Evolutionary conservation across 2,888 invertebrate species (phyloP), one percentile per base, ranked within the genome.

Genomic region (Ornithoptera priamus): DNA sequence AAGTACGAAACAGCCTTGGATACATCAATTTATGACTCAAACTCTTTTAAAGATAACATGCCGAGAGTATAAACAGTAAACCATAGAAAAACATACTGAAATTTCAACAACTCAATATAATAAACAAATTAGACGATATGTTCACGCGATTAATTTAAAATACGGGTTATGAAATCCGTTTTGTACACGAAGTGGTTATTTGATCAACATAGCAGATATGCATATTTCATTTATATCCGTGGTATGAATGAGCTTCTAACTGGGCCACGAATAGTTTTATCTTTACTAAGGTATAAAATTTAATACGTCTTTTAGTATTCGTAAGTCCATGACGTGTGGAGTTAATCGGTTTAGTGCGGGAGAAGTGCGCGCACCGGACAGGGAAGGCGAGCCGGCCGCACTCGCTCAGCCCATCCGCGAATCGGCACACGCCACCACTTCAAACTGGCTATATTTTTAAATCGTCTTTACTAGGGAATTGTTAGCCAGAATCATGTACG

Each of bases 321-420:
- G 83, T 84, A 83, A 85, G 87, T 85, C 83, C 80, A 80, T 89
- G 89, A 89, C 90, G 88, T 81, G 78, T 80, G 76, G 75, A 81
- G 85, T 82, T 86, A 87, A 89, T 88, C 85, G 86, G 85, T 82
- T 88, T 85, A 83, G 80, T 80, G 79, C 76, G 78, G 79, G 77
- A 79, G 77, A 75, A 76, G 77, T 76, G 78, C 73, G 76, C 75
- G 75, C 75, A 74, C 72, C 70, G 74, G 73, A 74, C 75, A 76
- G 72, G 74, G 69, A 73, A 73, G 74, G 67, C 74, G 74, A 71
- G 69, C 74, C 73, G 71, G 74, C 77, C 80, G 76, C 80, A 81
- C 76, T 80, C 80, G 78, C 75, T 77, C 85, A 74, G 74, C 79
- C 82, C 81, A 83, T 79, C 81, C 86, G 88, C 87, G 84, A 80